A percentile compares a stretch with the other conserved stretches of the same genome.
Conservation (phyloP, 2,888 invertebrate genomes). For the Dolomedes plantarius region DNA sequence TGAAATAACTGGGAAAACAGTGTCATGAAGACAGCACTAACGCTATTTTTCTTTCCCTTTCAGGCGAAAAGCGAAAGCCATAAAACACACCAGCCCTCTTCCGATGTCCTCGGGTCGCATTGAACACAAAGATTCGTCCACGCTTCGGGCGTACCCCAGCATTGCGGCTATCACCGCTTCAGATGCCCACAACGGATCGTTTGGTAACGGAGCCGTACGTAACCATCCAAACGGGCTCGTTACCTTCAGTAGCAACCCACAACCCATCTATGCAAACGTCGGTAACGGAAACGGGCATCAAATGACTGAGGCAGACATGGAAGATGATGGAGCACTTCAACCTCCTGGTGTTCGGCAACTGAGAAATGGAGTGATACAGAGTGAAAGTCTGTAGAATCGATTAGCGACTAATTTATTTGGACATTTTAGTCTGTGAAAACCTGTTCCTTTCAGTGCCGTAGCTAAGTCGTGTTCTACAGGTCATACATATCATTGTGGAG, state of each 20-base stretch:
- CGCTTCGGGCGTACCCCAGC: constrained; percentile 72
- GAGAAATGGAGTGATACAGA: constrained; percentile 63
- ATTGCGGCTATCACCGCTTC: constrained; percentile 69
- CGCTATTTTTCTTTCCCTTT: neutral
- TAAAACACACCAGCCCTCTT: constrained; percentile 43
- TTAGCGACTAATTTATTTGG: neutral
- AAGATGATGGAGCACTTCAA: neutral
- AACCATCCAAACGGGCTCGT: constrained; percentile 73
- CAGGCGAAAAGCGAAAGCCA: constrained; percentile 59
- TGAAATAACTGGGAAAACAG: too few species aligned
- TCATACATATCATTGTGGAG: neutral
- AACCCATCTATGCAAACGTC: constrained; percentile 73
- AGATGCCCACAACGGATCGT: constrained; percentile 28
- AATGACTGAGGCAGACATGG: neutral
- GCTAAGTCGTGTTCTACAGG: neutral
- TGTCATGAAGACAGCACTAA: too few species aligned
- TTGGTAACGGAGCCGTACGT: constrained; percentile 69
- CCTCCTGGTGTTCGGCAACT: constrained; percentile 33
- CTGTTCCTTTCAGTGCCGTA: neutral
- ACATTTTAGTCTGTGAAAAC: neutral
- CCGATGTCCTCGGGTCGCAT: constrained; percentile 22
- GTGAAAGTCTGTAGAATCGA: constrained; percentile 22
- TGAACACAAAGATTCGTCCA: constrained; percentile 70
- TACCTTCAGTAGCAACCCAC: constrained; percentile 73
- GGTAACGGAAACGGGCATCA: constrained; percentile 57